These are phyloP conservation scores for Lochmaea crataegi DNA, from an alignment of 2,888 invertebrate genomes.

Conservation along the genomic window DNA sequence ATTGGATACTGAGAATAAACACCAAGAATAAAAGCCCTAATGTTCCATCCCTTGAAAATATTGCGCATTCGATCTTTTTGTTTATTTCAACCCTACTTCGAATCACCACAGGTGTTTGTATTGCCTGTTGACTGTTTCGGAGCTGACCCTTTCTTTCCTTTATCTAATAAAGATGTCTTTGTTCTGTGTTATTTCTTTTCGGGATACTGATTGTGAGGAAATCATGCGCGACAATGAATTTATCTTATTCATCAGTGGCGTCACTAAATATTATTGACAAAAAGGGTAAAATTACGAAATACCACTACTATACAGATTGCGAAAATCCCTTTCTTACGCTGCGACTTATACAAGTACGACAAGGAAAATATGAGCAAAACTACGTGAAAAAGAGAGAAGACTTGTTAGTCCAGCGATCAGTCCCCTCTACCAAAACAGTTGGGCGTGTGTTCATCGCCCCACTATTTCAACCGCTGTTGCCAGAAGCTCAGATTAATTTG, in stretches of 20 bases:
- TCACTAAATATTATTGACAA: background rate
- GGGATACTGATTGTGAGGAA: slow-evolving; percentile 48
- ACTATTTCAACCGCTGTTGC: too few species aligned
- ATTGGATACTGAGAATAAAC: too few species aligned
- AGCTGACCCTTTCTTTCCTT: slow-evolving; percentile 43
- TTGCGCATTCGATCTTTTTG: background rate
- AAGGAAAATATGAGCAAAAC: too few species aligned
- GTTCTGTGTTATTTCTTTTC: slow-evolving; percentile 46
- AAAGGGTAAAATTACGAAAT: background rate
- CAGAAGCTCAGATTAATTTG: too few species aligned
- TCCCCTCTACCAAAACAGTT: too few species aligned
- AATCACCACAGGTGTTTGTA: slow-evolving; percentile 9
- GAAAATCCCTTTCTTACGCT: too few species aligned
- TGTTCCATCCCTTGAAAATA: background rate
- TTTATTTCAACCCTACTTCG: background rate
- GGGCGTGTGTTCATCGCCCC: too few species aligned
- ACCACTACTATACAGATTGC: too few species aligned
- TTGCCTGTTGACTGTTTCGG: slow-evolving; percentile 25
- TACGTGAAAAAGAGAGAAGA: too few species aligned
- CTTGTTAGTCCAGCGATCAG: too few species aligned
- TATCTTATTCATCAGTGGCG: slow-evolving; percentile 35
- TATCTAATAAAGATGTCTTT: slow-evolving; percentile 51
- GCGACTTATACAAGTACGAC: too few species aligned
- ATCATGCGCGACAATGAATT: slow-evolving; percentile 50
- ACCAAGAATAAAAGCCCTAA: too few species aligned